phyloP scores from a whole-genome alignment of 2,888 invertebrate species.

The Apantesis nais region DNA sequence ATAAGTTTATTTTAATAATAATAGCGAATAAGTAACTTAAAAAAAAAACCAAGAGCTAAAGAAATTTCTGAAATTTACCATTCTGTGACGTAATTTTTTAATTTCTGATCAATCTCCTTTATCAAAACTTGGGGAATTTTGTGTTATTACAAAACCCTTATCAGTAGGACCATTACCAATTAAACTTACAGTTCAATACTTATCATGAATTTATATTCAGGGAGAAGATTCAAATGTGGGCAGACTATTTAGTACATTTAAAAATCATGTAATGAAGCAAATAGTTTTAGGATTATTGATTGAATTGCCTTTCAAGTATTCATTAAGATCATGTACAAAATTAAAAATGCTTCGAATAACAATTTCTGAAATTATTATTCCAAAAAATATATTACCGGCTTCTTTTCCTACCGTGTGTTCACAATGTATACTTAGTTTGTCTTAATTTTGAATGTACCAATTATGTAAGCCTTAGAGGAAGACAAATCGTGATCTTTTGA shows the following conservation, averaged over 20 bases:
- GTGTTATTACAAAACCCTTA: slow-evolving; percentile 11
- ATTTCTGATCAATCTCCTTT: neutral
- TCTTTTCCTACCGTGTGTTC: too few species aligned
- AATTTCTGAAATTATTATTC: too few species aligned
- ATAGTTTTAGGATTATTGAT: neutral
- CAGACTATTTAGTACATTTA: neutral
- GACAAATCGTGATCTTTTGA: slow-evolving; percentile 71
- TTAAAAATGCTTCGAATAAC: neutral
- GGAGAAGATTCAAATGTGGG: neutral
- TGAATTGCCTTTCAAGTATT: neutral
- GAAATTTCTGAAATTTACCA: neutral
- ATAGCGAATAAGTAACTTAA: neutral
- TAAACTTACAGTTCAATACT: neutral
- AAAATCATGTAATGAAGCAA: neutral
- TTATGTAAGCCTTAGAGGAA: slow-evolving; percentile 69
- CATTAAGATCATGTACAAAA: neutral
- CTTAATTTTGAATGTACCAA: slow-evolving; percentile 38
- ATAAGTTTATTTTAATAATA: neutral
- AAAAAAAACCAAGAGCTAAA: neutral
- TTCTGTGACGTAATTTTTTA: neutral
- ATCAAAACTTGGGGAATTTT: slow-evolving; percentile 13
- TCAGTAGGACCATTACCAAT: neutral
- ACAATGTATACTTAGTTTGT: slow-evolving; percentile 12
- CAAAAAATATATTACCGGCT: too few species aligned
- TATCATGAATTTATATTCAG: neutral